These are phyloP conservation scores for Macrosteles quadrilineatus DNA, from an alignment of 1,140 invertebrate species.

Conservation along the genomic window DNA sequence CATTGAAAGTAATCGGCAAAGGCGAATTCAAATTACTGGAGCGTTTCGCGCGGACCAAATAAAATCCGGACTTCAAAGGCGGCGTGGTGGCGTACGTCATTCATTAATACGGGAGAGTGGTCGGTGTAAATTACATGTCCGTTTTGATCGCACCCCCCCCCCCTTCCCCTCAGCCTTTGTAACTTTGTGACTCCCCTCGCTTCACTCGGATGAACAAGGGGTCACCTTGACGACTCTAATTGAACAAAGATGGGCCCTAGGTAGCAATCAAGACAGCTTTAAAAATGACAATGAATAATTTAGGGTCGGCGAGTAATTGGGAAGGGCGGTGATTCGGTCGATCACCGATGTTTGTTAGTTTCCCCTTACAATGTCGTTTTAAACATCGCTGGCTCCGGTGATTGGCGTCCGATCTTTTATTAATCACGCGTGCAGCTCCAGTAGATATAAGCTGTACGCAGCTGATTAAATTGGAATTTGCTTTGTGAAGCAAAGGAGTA, in stretches of 20 bases:
- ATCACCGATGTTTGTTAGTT: not conserved
- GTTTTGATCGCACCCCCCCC: slow-evolving; percentile 3
- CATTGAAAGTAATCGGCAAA: slow-evolving; percentile 8
- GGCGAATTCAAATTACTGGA: slow-evolving; percentile 18
- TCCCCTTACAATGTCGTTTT: too few species aligned
- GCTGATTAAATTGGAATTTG: too few species aligned
- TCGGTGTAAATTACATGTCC: slow-evolving; percentile 24
- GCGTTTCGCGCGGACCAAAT: slow-evolving; percentile 8
- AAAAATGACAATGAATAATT: too few species aligned
- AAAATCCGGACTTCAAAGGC: slow-evolving; percentile 14
- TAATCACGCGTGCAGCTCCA: too few species aligned
- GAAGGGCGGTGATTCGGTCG: not conserved
- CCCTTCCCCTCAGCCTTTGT: not conserved
- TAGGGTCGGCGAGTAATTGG: too few species aligned
- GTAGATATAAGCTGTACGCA: too few species aligned
- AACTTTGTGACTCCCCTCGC: slow-evolving; percentile 7
- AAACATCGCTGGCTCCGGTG: too few species aligned
- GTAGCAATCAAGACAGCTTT: not conserved
- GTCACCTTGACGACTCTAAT: slow-evolving; percentile 12
- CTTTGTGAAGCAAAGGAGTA: too few species aligned
- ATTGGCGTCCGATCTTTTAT: too few species aligned
- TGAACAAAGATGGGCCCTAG: slow-evolving; percentile 13
- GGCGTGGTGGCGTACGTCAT: not conserved
- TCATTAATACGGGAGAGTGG: slow-evolving; percentile 18
- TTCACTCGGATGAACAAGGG: not conserved